phyloP scores from a whole-genome alignment of 1,140 invertebrate genomes.

The Eciton burchellii region DNA sequence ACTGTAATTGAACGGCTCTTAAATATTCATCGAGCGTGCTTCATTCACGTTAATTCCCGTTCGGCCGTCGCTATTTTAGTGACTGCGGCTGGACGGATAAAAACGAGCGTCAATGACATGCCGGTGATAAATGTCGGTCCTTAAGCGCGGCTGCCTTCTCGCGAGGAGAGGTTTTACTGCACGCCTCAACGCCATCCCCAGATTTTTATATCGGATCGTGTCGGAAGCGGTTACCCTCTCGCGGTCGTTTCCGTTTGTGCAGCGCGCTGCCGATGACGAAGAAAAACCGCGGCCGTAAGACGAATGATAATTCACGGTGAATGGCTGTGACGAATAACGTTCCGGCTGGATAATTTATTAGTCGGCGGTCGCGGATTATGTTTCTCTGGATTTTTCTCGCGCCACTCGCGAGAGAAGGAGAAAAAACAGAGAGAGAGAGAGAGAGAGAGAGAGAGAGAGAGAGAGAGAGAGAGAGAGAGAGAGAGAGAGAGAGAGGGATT shows the following conservation, averaged over 20 bases:
- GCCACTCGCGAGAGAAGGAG: background rate
- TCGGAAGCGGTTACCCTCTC: constrained; percentile 46
- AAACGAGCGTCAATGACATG: constrained; percentile 55
- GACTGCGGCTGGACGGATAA: constrained; percentile 30
- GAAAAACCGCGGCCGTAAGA: constrained; percentile 26
- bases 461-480: no score
- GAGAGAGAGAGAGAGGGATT: no score
- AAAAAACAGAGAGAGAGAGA: no score
- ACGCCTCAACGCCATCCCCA: constrained; percentile 33
- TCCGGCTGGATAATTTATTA: constrained; percentile 33
- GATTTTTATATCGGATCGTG: constrained; percentile 50
- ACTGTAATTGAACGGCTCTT: constrained; percentile 57
- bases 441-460: no score
- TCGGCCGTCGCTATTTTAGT: constrained; percentile 44
- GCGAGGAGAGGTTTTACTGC: constrained; percentile 17
- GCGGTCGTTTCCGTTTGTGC: constrained; percentile 36
- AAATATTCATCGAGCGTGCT: constrained; percentile 56
- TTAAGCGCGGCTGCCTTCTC: constrained; percentile 13
- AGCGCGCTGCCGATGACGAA: constrained; percentile 4
- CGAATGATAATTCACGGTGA: constrained; percentile 30
- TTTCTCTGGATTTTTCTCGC: background rate
- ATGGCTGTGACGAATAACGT: constrained; percentile 32
- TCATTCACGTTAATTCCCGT: constrained; percentile 59
- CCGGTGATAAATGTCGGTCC: constrained; percentile 53
- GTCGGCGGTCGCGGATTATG: background rate